Percentiles rank a stretch among this genome's conserved stretches.
Conservation (phyloP, 2,888 invertebrate genomes). For the Campoletis raptor region DNA sequence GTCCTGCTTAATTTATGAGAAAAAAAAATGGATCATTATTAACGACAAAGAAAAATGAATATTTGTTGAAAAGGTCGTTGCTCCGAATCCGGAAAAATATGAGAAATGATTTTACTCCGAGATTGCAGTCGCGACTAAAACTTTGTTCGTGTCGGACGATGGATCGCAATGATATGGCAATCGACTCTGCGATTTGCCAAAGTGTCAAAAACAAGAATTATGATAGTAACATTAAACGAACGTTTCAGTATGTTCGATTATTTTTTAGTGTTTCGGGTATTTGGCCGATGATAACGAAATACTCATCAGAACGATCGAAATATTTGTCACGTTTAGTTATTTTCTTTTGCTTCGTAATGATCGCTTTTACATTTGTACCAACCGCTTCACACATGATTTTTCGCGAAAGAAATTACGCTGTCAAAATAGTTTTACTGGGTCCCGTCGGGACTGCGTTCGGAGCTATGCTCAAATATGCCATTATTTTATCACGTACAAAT, state of each 20-base stretch:
- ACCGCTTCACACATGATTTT: constrained; percentile 30
- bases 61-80: not conserved
- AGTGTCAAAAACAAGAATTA: constrained; percentile 34
- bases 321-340: constrained; percentile 29
- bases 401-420: constrained; percentile 21
- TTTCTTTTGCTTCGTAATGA: constrained; percentile 10
- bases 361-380: constrained; percentile 39
- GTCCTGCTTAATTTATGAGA: not conserved
- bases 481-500: constrained; percentile 23
- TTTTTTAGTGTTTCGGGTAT: constrained; percentile 49
- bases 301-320: constrained; percentile 27
- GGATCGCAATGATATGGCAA: not conserved
- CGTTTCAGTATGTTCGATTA: constrained; percentile 50
- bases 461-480: constrained; percentile 33
- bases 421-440: constrained; percentile 27
- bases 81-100: not conserved
- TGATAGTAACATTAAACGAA: constrained; percentile 42
- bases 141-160: constrained; percentile 15
- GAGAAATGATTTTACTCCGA: not conserved
- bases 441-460: constrained; percentile 19
- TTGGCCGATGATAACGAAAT: constrained; percentile 51
- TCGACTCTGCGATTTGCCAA: not conserved
- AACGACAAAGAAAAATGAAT: not conserved
- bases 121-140: constrained; percentile 10
- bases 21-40: not conserved